Base-by-base conservation (phyloP, 2,888 invertebrate species). In the Augiades crinisus region DNA sequence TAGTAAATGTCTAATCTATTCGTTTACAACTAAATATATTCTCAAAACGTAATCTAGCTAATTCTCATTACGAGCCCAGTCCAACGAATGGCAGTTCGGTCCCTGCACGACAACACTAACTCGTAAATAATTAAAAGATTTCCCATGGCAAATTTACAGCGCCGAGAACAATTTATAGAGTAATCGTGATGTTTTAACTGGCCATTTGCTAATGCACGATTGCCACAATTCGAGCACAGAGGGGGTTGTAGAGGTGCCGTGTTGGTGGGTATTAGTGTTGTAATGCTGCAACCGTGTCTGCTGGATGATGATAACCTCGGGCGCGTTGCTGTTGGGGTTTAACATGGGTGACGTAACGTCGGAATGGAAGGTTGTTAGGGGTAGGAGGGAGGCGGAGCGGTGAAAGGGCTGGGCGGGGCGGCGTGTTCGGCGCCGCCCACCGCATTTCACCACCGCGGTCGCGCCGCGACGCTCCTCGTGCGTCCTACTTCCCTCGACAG, bases 371-470 rank as follows among this genome's bases (percentile, higher is more conserved):
- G 78, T 78, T 80, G 79, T 75, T 78, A 78, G 63, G 67, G 70
- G 67, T 68, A 65, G 70, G 70, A 69, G 63, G 67, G 74, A 78
- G 84, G 84, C 84, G 86, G 88, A 83, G 77, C 81, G 80, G 84
- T 85, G 83, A 85, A 83, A 83, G 85, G 84, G 81, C 83, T 81
- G 83, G 86, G 84, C 83, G 85, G 82, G 67, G 81, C 85, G 75
- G 81, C 85, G 82, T 84, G 83, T 74, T 58, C 79, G 78, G 81
- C 72, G 73, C 86, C 83, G 81, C 87, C 86, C 79, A 84, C 78
- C 72, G 56, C 80, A 81, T 88, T 88, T 87, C 88, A 86, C 87
- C 88, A 88, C 70, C 65, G 63, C 63, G 60, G 63, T 58, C 59
- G 57, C 63, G 62, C 61, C 60, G 62, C 75, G 75, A 73, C 76